phyloP scores from a whole-genome alignment of 1,140 invertebrate species.

The Aphaenogaster floridana region DNA sequence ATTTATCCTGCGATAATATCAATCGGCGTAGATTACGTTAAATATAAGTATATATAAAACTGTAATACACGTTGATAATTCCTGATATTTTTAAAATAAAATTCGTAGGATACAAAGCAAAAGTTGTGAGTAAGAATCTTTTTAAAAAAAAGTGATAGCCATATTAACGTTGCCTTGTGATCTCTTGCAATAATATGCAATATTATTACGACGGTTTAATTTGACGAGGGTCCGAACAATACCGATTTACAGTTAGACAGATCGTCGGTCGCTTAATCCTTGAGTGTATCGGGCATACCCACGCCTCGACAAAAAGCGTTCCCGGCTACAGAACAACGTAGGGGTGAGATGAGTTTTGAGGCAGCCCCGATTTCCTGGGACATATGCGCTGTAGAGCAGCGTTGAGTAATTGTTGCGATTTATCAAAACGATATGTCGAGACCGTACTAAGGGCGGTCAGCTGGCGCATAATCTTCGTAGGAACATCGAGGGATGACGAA shows the following conservation, averaged over 20 bases:
- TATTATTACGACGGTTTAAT: constrained; percentile 54
- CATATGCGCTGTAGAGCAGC: constrained; percentile 77
- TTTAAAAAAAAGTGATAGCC: constrained; percentile 15
- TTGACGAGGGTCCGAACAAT: constrained; percentile 34
- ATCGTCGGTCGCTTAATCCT: constrained; percentile 69
- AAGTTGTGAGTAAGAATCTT: not conserved
- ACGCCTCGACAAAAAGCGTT: constrained; percentile 71
- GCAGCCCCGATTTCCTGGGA: constrained; percentile 70
- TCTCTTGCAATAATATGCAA: not conserved
- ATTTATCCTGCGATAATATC: not conserved
- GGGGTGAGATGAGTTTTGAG: constrained; percentile 61
- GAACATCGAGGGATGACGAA: constrained; percentile 50
- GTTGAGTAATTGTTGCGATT: constrained; percentile 82
- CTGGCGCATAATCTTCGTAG: constrained; percentile 70
- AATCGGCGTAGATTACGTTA: not conserved
- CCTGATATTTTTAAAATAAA: not conserved
- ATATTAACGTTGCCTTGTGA: not conserved
- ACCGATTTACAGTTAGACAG: constrained; percentile 73
- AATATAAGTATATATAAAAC: not conserved
- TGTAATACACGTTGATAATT: not conserved
- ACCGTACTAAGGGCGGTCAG: constrained; percentile 76
- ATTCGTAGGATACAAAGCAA: not conserved
- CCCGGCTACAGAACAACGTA: constrained; percentile 62
- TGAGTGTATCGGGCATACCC: constrained; percentile 60
- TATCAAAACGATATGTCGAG: constrained; percentile 81